phyloP scores from a whole-genome alignment of 2,888 invertebrate genomes.

The Malthinus flaveolus region DNA sequence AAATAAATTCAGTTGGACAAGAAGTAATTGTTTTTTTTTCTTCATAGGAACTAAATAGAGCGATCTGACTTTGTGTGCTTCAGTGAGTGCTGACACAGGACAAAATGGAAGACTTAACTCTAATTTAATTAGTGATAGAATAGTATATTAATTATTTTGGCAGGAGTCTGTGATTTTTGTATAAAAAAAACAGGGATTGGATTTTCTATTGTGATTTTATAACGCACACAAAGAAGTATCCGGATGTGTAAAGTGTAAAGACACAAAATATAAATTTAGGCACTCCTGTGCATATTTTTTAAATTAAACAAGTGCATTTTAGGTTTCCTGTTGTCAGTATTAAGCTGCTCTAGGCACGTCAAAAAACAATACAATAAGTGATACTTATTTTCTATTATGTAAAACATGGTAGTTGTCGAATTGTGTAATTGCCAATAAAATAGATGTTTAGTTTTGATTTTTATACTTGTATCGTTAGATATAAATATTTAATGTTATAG shows the following conservation, averaged over 20 bases:
- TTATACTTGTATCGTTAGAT: slow-evolving; percentile 10
- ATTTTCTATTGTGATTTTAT: slow-evolving; percentile 16
- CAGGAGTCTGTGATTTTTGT: slow-evolving; percentile 24
- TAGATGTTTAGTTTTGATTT: slow-evolving; percentile 19
- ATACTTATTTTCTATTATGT: slow-evolving; percentile 23
- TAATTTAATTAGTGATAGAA: slow-evolving; percentile 25
- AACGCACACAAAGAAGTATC: slow-evolving; percentile 8
- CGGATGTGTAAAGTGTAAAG: not conserved
- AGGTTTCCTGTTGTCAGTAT: slow-evolving; percentile 38
- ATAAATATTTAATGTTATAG: not conserved
- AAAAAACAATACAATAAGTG: slow-evolving; percentile 11
- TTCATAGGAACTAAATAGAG: slow-evolving; percentile 27
- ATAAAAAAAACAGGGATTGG: slow-evolving; percentile 11
- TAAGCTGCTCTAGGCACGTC: slow-evolving; percentile 17
- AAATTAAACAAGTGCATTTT: slow-evolving; percentile 24
- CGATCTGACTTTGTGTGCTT: slow-evolving; percentile 19
- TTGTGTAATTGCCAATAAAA: slow-evolving; percentile 13
- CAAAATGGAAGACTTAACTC: slow-evolving; percentile 15
- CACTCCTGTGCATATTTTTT: slow-evolving; percentile 22
- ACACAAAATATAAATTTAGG: slow-evolving; percentile 10
- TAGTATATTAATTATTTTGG: slow-evolving; percentile 19
- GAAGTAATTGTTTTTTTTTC: not conserved
- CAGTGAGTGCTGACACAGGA: slow-evolving; percentile 28
- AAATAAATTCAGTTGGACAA: too few species aligned
- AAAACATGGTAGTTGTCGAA: slow-evolving; percentile 15